These are phyloP conservation scores for Salarias fasciatus DNA, from an alignment of 2,797 vertebrate species.

Conservation along the genomic window DNA sequence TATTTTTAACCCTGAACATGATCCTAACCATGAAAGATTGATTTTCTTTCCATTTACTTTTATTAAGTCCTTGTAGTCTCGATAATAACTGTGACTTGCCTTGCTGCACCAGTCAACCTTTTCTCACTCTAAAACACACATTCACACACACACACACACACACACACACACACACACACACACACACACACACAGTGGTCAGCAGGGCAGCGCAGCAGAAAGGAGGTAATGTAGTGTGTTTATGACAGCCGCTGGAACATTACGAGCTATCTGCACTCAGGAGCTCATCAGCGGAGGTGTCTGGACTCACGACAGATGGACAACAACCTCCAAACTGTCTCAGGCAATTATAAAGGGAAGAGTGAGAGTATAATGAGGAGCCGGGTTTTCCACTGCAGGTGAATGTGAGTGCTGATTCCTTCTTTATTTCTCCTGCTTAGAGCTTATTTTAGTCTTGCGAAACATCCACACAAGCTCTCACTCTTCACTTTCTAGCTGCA, in stretches of 20 bases:
- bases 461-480: neutral
- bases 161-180: neutral
- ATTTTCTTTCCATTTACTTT: no score
- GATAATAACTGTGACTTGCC: no score
- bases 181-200: constrained; percentile 29
- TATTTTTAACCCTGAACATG: no score
- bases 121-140: no score
- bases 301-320: constrained; percentile 55
- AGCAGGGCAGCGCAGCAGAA: constrained; percentile 40
- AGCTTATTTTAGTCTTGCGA: neutral
- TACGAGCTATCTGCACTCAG: constrained; percentile 47
- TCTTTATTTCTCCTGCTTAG: neutral
- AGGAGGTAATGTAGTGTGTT: constrained; percentile 63
- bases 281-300: constrained; percentile 44
- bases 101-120: no score
- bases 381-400: constrained; percentile 24
- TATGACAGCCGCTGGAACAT: constrained; percentile 55
- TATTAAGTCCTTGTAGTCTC: no score
- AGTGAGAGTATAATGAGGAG: constrained; percentile 34
- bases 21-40: no score
- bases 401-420: neutral
- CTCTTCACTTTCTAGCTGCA: no score
- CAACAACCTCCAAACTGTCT: constrained; percentile 46
- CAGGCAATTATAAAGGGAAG: constrained; percentile 39
- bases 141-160: neutral